Base-by-base conservation (phyloP, 2,797 vertebrate genomes). In the Gobionotothen gibberifrons region DNA sequence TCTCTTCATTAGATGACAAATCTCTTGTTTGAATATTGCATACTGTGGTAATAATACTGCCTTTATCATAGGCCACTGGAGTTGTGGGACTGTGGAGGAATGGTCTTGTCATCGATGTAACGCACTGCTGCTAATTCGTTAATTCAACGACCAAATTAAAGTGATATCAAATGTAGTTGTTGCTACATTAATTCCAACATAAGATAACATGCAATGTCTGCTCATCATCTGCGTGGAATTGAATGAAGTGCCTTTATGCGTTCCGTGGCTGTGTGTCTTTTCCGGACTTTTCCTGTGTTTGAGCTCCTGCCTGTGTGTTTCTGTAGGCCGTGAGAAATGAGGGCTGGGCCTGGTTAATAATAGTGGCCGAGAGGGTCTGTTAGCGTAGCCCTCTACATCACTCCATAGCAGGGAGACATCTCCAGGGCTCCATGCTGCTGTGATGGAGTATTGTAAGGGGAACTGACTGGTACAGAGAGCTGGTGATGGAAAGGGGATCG, bases 1-100 rank as follows among this genome's bases (percentile, higher is more conserved):
- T 93, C 86, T 93, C 89, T 92, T 91, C 87, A 94, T 92, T 92
- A 93, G 88, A 92, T 92, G 90, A 93, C 85, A 93, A 88, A 93
- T 91, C 83, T 87, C 85, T 88, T 87, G 90, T 92, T 93, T 93
- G 90, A 93, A 93, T 94, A 89, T 90, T 90, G 88, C 87, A 92
- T 87, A 90, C 86, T 92, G 85, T 87, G 87, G 85, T 93, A 89
- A 93, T 93, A 92, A 91, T 86, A 89, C 81, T 81, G 85, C 87
- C 89, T 91, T 93, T 87, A 90, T 92, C 88, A 88, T 84, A 77
- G 81, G 84, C 80, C 74, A 75, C 66, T 75, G 58, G 75, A 84
- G 74, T 85, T 72, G 76, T 52, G 85, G 72, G 66, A 74, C 77
- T 52, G 72, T 81, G 75, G 81, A 87, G 76, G 85, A 89, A 92